A percentile compares a stretch with the other conserved stretches of the same genome.
Evolutionary conservation across 1,140 invertebrate genomes (phyloP).

Genomic region (Protaetia brevitarsis): DNA sequence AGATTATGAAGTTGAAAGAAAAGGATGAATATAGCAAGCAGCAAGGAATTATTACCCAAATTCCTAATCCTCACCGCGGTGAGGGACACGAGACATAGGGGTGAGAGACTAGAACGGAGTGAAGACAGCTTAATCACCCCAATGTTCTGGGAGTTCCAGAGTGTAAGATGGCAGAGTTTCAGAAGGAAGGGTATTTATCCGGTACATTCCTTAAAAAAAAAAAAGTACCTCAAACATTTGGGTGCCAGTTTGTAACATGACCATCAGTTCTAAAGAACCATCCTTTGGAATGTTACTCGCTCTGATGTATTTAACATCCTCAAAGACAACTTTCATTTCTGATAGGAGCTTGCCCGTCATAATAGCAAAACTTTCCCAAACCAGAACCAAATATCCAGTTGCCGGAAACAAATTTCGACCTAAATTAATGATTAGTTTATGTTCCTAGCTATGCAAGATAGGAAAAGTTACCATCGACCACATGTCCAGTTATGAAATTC

Average conservation of each 20-base stretch:
- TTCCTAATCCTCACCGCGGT: too few species aligned
- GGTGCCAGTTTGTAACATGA: constrained; percentile 54
- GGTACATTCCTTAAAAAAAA: constrained; percentile 79
- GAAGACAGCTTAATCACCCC: too few species aligned
- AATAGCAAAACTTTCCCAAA: constrained; percentile 85
- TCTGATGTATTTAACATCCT: constrained; percentile 78
- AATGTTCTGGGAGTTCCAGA: constrained; percentile 71
- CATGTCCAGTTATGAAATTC: constrained; percentile 78
- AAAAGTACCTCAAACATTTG: constrained; percentile 1
- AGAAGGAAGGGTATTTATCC: constrained; percentile 70
- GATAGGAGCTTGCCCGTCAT: constrained; percentile 64
- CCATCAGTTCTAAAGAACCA: constrained; percentile 65
- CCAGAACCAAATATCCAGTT: constrained; percentile 79
- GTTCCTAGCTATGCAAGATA: constrained; percentile 32
- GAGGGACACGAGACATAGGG: too few species aligned
- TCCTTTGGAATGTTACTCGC: constrained; percentile 77
- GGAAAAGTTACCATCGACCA: constrained; percentile 68
- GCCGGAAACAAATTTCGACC: constrained; percentile 85
- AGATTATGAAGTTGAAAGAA: too few species aligned
- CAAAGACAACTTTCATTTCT: constrained; percentile 78
- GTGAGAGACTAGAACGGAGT: too few species aligned
- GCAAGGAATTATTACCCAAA: too few species aligned
- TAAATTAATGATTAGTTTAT: constrained; percentile 32
- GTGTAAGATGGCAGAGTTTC: constrained; percentile 72
- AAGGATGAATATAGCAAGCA: too few species aligned